Evolutionary conservation across 2,797 vertebrate genomes (phyloP), one percentile per base, ranked within the genome.

Genomic region (Pachyuromys duprasi): DNA sequence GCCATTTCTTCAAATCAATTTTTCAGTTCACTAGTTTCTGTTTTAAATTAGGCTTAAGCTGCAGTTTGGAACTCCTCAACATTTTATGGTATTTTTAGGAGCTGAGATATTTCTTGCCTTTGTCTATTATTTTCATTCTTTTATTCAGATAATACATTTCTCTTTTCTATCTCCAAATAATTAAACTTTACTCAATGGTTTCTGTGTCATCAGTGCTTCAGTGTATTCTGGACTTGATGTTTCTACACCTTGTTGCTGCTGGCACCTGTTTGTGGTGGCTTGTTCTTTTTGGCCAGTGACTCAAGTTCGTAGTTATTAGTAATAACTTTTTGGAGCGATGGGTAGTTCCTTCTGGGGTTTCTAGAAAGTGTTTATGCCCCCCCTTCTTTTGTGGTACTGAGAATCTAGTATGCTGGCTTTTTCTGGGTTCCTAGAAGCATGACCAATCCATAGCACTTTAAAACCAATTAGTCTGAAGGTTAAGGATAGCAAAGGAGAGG

Each of bases 1-100:
- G 6, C 39, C 55, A 69, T 67, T 86, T 95, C 84, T 96, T 94
- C 9, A 95, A 96, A 93, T 94, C 45, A 36, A 13, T 94, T 95
- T 95, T 81, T 42, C 20, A 86, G 9, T 81, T 94, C 45, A 91
- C 83, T 86, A 33, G 75, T 90, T 93, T 95, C 78, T 57, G 78
- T 86, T 86, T 96, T 89, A 62, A 95, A 76, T n/a, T 49, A 24
- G 63, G 14, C 9, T 75, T 86, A 69, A 84, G 83, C 20, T n/a
- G 28, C 26, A 70, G 14, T 49, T 80, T 65, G 31, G 79, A 75
- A 86, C 8, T 67, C 84, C 53, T 81, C 95, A 81, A 31, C 1
- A 39, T 75, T 83, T 95, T 86, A 82, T 82, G 55, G 76, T 83
- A 84, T 65, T 93, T 94, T 60, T 89, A 81, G 60, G 60, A 93